A percentile compares a stretch with the other conserved stretches of the same genome.
phyloP scores from a whole-genome alignment of 2,888 invertebrate species.

The Tipula lateralis region DNA sequence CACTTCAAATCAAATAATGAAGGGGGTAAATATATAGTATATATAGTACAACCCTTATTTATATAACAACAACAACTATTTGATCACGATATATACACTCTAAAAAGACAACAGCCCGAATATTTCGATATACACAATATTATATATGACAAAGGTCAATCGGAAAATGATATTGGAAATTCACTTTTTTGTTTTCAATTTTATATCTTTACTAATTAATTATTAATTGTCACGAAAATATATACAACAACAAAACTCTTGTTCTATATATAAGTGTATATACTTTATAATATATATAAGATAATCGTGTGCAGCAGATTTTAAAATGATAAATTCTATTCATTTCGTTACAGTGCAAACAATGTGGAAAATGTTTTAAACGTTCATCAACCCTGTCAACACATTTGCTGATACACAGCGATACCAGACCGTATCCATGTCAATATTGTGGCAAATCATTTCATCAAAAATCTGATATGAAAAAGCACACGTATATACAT shows the following conservation, averaged over 20 bases:
- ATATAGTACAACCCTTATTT: slow-evolving; percentile 13
- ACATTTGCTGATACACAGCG: slow-evolving; percentile 94
- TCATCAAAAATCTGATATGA: slow-evolving; percentile 75
- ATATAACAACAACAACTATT: not conserved
- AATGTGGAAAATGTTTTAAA: slow-evolving; percentile 96
- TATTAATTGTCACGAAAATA: slow-evolving; percentile 29
- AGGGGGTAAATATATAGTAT: not conserved
- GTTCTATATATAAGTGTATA: not conserved
- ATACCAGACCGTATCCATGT: slow-evolving; percentile 97
- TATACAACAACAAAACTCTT: not conserved
- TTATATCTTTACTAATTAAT: slow-evolving; percentile 25
- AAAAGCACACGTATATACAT: slow-evolving; percentile 98
- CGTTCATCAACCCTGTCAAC: slow-evolving; percentile 94
- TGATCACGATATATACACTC: not conserved
- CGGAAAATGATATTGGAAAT: not conserved
- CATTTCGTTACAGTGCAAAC: slow-evolving; percentile 63
- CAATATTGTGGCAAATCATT: slow-evolving; percentile 72
- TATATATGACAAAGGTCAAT: not conserved
- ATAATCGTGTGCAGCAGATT: not conserved
- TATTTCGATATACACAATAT: not conserved
- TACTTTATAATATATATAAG: not conserved
- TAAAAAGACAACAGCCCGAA: not conserved
- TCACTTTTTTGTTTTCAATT: not conserved
- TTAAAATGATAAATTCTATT: slow-evolving; percentile 29
- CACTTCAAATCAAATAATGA: not conserved